Conservation (phyloP, 2,888 invertebrate species). For the Cerceris ruficornis region DNA sequence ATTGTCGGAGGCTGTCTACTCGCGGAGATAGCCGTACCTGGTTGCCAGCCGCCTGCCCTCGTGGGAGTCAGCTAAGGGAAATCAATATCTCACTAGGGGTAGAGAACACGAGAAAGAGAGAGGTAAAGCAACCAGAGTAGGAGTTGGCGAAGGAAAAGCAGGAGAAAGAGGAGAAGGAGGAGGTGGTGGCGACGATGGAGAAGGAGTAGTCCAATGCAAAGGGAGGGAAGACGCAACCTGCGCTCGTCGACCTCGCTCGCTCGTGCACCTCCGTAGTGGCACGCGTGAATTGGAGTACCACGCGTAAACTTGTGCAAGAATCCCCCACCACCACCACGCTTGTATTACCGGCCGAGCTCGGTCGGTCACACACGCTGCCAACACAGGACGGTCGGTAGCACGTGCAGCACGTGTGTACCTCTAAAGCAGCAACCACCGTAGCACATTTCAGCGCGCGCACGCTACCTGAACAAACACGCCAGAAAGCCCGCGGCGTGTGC, state of each 20-base stretch:
- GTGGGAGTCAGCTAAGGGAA: conserved; percentile 81
- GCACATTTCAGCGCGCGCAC: conserved; percentile 53
- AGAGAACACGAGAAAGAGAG: conserved; percentile 70
- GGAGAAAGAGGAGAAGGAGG: conserved; percentile 43
- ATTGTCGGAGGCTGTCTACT: conserved; percentile 72
- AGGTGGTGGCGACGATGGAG: conserved; percentile 26
- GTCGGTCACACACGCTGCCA: conserved; percentile 58
- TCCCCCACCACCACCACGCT: conserved; percentile 40
- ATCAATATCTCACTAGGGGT: conserved; percentile 81
- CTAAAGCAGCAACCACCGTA: conserved; percentile 38
- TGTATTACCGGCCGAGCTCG: conserved; percentile 53
- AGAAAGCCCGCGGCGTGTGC: conserved; percentile 53
- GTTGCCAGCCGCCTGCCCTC: conserved; percentile 76
- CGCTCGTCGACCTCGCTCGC: conserved; percentile 66
- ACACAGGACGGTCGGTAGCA: conserved; percentile 54
- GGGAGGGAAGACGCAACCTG: conserved; percentile 47
- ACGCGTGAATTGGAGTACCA: conserved; percentile 66
- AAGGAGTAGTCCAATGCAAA: conserved; percentile 7
- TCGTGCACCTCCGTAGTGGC: conserved; percentile 57
- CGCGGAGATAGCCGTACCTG: conserved; percentile 70
- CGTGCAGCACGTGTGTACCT: conserved; percentile 56
- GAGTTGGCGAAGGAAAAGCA: conserved; percentile 50
- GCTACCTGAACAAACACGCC: conserved; percentile 59
- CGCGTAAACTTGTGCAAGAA: conserved; percentile 59
- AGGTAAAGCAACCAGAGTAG: conserved; percentile 52